Evolutionary conservation across 2,888 invertebrate species (phyloP), one percentile per base, ranked within the genome.

Genomic region (Agrochola litura): DNA sequence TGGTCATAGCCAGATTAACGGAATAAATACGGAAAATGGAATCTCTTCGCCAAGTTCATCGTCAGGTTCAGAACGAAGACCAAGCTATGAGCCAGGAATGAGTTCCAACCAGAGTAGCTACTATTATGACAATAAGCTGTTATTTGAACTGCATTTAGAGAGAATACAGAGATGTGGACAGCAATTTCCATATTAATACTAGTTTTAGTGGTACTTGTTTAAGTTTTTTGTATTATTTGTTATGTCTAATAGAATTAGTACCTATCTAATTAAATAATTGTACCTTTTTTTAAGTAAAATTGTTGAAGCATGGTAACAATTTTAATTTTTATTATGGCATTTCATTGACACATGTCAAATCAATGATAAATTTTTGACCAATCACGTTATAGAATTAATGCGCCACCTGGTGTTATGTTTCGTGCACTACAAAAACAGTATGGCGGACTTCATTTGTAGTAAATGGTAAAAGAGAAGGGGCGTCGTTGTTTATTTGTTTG

Each of bases 71-170:
- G 94, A 94, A 78, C 92, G 94, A 86, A 93, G 94, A 88, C 96
- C 97, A 22, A 97, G 95, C 83, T 98, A 98, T 93, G 97, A 97
- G 88, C 99, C 99, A 30, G 98, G 98, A 90, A 96, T 99, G 73
- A 97, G 95, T 91, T 98, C 98, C 79, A 94, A 97, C 74, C 98
- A 98, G 90, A 99, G 99, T 97, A 98, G 98, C 49, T 98, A 98
- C 94, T 99, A 99, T 93, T 99, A 98, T 93, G 98, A 98, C 89
- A 99, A 99, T 94, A 98, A 98, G 96, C 95, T 99, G 91, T 95
- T 99, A 90, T 98, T 98, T 96, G 98, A 98, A 94, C 97, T 98
- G 92, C 98, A 99, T 94, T 96, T 98, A 92, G 98, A 98, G 91
- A 97, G 99, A 92, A 95, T 98, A 92, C 98, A 98, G 94, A 97